These are phyloP conservation scores for Eristalinus sepulchralis DNA, from an alignment of 2,888 invertebrate species.

Conservation along the genomic window DNA sequence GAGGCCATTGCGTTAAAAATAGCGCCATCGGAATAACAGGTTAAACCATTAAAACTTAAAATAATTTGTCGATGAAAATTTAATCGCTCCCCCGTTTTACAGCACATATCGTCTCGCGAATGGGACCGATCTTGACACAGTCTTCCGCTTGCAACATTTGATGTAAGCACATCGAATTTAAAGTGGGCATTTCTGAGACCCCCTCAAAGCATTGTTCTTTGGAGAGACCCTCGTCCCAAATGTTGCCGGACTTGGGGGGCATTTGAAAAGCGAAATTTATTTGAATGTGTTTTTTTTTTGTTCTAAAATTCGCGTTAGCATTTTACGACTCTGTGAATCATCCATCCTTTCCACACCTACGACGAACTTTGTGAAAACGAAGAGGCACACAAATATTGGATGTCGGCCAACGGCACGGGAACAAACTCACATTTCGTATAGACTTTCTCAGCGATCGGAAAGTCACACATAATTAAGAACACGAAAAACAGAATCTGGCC, in stretches of 20 bases:
- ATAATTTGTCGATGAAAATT: constrained; percentile 50
- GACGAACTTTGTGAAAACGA: neutral
- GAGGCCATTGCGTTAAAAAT: constrained; percentile 55
- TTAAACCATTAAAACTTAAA: constrained; percentile 26
- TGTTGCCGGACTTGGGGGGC: neutral
- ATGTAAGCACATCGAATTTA: neutral
- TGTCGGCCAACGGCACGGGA: constrained; percentile 34
- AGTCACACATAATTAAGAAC: constrained; percentile 38
- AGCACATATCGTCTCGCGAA: neutral
- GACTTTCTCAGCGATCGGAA: constrained; percentile 17
- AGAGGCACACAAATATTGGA: constrained; percentile 29
- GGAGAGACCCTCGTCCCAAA: neutral
- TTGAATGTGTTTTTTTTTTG: constrained; percentile 1
- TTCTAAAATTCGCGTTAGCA: constrained; percentile 22
- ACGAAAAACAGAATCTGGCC: neutral
- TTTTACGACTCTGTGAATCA: constrained; percentile 51
- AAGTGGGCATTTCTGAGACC: neutral
- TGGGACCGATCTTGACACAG: neutral
- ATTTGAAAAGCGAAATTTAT: constrained; percentile 28
- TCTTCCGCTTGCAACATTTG: neutral
- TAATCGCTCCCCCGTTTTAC: constrained; percentile 51
- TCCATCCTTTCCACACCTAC: constrained; percentile 35
- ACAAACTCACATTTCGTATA: constrained; percentile 6
- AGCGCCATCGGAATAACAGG: constrained; percentile 28
- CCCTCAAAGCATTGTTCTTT: neutral